Evolutionary conservation across 1,140 invertebrate species (phyloP).

Genomic region (Semibalanus balanoides): DNA sequence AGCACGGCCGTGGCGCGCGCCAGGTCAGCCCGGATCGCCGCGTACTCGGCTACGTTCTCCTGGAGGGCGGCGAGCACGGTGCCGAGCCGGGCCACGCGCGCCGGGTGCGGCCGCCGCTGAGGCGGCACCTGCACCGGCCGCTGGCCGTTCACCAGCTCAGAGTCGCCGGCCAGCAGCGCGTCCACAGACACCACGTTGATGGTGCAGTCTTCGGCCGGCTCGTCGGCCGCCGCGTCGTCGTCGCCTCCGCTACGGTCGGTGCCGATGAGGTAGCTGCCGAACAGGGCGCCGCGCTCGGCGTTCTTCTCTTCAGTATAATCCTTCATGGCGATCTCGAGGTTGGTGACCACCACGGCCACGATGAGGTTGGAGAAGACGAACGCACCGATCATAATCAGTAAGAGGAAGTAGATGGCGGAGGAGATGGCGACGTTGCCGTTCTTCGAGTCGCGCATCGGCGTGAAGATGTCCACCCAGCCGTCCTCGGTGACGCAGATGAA

Average conservation of each 20-base stretch:
- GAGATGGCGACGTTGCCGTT: neutral
- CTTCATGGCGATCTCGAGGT: constrained; percentile 19
- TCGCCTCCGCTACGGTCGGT: constrained; percentile 11
- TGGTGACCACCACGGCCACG: constrained; percentile 24
- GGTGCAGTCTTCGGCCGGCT: neutral
- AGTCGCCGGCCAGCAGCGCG: constrained; percentile 15
- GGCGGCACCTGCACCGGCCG: constrained; percentile 11
- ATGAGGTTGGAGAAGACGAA: constrained; percentile 26
- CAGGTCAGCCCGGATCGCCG: neutral
- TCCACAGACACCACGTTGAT: constrained; percentile 7
- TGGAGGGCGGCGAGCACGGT: neutral
- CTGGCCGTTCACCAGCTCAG: constrained; percentile 10
- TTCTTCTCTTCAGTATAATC: constrained; percentile 14
- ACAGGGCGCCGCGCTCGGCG: neutral
- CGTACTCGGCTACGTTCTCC: neutral
- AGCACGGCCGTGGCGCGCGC: neutral
- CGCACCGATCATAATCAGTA: constrained; percentile 22
- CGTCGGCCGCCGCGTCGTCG: neutral
- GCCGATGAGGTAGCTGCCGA: neutral
- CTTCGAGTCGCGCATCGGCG: constrained; percentile 8
- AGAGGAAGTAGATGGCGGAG: constrained; percentile 19
- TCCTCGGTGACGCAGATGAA: constrained; percentile 26
- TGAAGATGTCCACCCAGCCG: constrained; percentile 22
- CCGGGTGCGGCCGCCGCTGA: constrained; percentile 12
- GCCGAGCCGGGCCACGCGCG: neutral